Conservation (phyloP, 2,113 vertebrate species). For the Rhadina sibilatrix region DNA sequence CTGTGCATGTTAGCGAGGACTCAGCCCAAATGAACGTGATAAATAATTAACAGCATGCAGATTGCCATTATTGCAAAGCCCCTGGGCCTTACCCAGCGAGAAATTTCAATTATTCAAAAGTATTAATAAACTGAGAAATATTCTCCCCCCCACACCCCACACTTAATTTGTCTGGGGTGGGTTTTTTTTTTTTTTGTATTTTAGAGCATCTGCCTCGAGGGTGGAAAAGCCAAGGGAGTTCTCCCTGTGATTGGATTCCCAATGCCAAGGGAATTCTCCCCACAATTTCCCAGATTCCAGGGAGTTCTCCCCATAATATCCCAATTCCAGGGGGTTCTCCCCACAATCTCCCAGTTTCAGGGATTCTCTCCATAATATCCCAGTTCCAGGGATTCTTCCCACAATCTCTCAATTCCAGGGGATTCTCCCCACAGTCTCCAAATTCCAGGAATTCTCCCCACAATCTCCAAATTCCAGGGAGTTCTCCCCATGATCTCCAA, state of each 20-base stretch:
- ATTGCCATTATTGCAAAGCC: neutral
- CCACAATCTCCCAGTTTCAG: no score
- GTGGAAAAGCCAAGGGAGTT: neutral
- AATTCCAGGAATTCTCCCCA: no score
- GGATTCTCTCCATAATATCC: no score
- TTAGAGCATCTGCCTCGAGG: neutral
- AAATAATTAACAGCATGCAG: slow-evolving; percentile 50
- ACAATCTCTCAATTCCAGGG: no score
- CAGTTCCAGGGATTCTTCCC: neutral
- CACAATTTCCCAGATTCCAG: no score
- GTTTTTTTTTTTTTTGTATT: neutral
- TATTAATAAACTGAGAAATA: neutral
- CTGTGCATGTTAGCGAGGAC: neutral
- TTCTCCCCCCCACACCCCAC: neutral
- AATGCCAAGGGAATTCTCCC: neutral
- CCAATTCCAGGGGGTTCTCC: no score
- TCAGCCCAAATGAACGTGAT: slow-evolving; percentile 11
- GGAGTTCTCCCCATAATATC: neutral
- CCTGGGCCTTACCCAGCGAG: neutral
- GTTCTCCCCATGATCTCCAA: neutral
- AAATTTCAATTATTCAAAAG: neutral
- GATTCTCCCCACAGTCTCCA: no score
- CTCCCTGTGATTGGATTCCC: neutral
- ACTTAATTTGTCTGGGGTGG: neutral
- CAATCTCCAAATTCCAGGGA: neutral